phyloP scores from a whole-genome alignment of 2,888 invertebrate genomes.

The Itoplectis maculator region DNA sequence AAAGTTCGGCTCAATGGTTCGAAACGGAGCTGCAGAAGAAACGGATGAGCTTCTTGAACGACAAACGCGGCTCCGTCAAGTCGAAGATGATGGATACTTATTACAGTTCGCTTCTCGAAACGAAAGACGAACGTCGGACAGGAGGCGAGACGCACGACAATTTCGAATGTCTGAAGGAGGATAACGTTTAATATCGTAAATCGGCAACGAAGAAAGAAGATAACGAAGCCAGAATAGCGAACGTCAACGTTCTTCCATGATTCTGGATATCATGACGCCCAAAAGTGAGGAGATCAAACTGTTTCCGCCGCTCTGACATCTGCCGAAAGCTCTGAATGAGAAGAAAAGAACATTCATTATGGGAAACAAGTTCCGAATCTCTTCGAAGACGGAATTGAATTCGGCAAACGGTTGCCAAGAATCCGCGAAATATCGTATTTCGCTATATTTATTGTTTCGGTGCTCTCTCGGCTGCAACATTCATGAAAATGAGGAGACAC shows the following conservation, averaged over 20 bases:
- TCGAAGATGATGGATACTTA: conserved; percentile 84
- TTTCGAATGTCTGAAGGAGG: conserved; percentile 67
- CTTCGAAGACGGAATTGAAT: neutral
- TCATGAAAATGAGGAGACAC: neutral
- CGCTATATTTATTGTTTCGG: neutral
- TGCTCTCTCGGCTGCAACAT: neutral
- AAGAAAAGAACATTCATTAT: neutral
- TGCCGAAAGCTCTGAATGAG: neutral
- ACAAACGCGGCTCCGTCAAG: conserved; percentile 75
- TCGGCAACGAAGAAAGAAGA: neutral
- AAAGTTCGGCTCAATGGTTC: conserved; percentile 74
- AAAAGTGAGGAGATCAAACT: neutral
- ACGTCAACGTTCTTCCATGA: neutral
- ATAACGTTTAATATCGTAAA: conserved; percentile 59
- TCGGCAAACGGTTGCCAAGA: neutral
- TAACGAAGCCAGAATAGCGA: neutral
- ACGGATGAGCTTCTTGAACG: conserved; percentile 76
- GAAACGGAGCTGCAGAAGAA: conserved; percentile 78
- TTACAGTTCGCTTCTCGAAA: conserved; percentile 82
- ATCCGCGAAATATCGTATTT: conserved; percentile 18
- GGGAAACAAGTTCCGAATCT: neutral
- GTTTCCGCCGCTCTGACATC: neutral
- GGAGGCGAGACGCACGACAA: conserved; percentile 69
- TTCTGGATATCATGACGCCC: neutral
- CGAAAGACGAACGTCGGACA: conserved; percentile 73